Evolutionary conservation across 2,113 vertebrate genomes (phyloP).

Genomic region (Numenius arquata): DNA sequence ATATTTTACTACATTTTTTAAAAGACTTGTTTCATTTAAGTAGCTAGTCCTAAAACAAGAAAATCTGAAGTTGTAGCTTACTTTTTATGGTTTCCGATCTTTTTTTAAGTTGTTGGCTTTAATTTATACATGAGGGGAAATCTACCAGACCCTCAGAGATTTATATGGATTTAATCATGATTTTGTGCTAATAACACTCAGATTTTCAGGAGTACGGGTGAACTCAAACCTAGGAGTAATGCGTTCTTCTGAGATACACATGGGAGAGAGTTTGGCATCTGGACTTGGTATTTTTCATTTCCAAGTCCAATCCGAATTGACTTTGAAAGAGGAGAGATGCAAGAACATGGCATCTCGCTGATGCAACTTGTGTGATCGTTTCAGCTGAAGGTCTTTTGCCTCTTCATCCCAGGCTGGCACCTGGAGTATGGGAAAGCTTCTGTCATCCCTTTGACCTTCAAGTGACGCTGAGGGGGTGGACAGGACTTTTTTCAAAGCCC

Average conservation of each 20-base stretch:
- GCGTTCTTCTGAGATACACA: rapidly evolving
- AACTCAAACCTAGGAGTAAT: not conserved
- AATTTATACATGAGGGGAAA: not conserved
- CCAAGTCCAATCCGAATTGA: not conserved
- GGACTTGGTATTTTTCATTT: not conserved
- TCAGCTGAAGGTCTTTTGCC: not conserved
- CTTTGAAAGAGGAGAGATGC: not conserved
- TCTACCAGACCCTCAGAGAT: not conserved
- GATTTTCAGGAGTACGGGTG: not conserved
- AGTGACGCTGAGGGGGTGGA: not conserved
- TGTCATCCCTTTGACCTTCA: not conserved
- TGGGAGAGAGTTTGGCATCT: not conserved
- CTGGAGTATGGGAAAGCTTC: not conserved
- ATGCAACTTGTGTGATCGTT: not conserved
- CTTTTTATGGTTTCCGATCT: not conserved
- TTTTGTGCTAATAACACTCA: not conserved
- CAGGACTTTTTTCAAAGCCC: not conserved
- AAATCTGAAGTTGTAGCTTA: not conserved
- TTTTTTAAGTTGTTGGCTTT: not conserved
- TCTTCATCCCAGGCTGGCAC: not conserved
- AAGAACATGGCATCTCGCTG: rapidly evolving
- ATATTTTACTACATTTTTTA: not conserved
- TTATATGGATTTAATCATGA: conserved; percentile 8
- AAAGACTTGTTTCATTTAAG: not conserved
- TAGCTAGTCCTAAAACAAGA: not conserved